phyloP scores from a whole-genome alignment of 1,140 invertebrate species.

The Camponotus pennsylvanicus region DNA sequence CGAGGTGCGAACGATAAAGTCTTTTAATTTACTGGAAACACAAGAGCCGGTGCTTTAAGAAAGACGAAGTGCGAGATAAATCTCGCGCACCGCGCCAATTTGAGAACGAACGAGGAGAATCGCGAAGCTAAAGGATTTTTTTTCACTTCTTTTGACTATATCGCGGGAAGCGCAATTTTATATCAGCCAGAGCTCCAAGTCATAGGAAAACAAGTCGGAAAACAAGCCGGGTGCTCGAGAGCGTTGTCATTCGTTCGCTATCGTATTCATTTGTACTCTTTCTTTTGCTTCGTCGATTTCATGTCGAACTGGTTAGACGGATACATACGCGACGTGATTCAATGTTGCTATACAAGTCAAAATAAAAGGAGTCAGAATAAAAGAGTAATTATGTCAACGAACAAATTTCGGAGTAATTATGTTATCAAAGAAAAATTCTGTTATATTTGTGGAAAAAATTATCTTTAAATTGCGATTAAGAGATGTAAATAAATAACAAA shows the following conservation, averaged over 20 bases:
- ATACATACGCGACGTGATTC: not conserved
- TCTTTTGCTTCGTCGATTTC: conserved; percentile 42
- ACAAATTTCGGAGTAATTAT: too few species aligned
- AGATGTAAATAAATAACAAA: too few species aligned
- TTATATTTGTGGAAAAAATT: too few species aligned
- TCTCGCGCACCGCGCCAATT: not conserved
- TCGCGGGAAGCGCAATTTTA: conserved; percentile 11
- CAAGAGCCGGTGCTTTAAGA: conserved; percentile 21
- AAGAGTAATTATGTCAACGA: not conserved
- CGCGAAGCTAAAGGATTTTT: not conserved
- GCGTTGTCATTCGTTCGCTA: conserved; percentile 39
- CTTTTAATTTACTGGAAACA: conserved; percentile 49
- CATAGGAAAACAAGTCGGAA: not conserved
- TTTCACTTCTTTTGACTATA: not conserved
- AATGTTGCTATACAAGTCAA: not conserved
- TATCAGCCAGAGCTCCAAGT: conserved; percentile 4
- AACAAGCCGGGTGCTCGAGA: conserved; percentile 13
- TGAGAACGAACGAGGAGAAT: not conserved
- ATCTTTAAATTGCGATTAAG: too few species aligned
- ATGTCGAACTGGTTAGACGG: not conserved
- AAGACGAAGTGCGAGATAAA: conserved; percentile 47
- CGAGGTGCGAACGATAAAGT: conserved; percentile 24
- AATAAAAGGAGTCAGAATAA: not conserved
- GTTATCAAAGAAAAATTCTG: too few species aligned
- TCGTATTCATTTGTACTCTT: conserved; percentile 7